phyloP scores from a whole-genome alignment of 2,797 vertebrate species.

The Agapornis canus region DNA sequence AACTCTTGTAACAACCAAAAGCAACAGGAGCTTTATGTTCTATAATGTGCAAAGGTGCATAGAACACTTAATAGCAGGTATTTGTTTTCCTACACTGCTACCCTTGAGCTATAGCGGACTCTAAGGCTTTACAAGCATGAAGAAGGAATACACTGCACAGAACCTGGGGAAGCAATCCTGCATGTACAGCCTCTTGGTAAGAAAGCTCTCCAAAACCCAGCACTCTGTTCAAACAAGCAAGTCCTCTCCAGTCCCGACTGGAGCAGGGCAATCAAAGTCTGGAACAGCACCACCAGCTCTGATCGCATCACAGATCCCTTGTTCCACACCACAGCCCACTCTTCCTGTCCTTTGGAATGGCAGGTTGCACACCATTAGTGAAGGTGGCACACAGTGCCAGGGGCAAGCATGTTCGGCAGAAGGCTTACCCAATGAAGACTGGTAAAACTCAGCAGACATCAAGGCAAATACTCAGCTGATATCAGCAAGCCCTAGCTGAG shows the following conservation, averaged over 20 bases:
- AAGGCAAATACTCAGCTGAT: background rate
- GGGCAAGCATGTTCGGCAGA: background rate
- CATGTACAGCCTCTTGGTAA: background rate
- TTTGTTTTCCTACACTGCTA: background rate
- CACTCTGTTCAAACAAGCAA: background rate
- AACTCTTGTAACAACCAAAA: background rate
- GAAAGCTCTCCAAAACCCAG: background rate
- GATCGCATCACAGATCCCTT: background rate
- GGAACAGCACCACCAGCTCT: background rate
- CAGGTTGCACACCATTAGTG: accelerated
- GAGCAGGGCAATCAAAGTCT: background rate
- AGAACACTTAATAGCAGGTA: background rate
- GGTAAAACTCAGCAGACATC: background rate
- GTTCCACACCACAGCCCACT: background rate
- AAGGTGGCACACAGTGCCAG: background rate
- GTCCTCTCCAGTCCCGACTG: background rate
- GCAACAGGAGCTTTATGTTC: background rate
- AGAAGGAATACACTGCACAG: background rate
- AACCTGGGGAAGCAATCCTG: background rate
- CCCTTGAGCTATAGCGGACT: background rate
- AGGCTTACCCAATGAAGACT: background rate
- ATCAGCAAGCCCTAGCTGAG: background rate
- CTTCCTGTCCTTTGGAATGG: background rate
- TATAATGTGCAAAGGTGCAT: background rate
- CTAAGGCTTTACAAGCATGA: background rate